Conservation (phyloP, 2,888 invertebrate genomes). For the Yponomeuta cagnagella region DNA sequence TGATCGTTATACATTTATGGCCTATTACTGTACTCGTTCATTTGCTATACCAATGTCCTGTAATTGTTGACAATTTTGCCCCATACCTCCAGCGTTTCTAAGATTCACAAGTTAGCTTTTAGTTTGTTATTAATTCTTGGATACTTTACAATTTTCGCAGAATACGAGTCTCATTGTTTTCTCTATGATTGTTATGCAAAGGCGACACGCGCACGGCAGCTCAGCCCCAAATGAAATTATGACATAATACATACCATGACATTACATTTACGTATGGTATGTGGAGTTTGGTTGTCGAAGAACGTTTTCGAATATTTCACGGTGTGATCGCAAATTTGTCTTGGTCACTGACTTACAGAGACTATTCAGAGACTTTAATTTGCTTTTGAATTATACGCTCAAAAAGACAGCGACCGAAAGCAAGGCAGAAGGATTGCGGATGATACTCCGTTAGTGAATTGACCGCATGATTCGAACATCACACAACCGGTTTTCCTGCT, state of each 20-base stretch:
- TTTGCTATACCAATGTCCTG: neutral
- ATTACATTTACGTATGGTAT: conserved; percentile 4
- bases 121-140: neutral
- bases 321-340: no score
- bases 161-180: conserved; percentile 37
- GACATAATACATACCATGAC: neutral
- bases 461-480: conserved; percentile 41
- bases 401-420: neutral
- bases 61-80: neutral
- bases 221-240: conserved; percentile 4
- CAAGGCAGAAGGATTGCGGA: conserved; percentile 39
- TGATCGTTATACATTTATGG: neutral
- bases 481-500: conserved; percentile 61
- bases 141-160: conserved; percentile 14
- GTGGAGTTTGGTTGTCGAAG: neutral
- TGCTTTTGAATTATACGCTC: neutral
- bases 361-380: neutral
- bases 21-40: neutral
- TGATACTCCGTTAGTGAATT: conserved; percentile 37
- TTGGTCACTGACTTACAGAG: neutral
- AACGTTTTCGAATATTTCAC: neutral
- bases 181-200: conserved; percentile 50
- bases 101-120: neutral
- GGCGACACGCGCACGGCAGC: conserved; percentile 35
- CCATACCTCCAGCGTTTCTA: neutral